These are phyloP conservation scores for Notothenia coriiceps DNA, from an alignment of 2,113 vertebrate species.

Conservation along the genomic window DNA sequence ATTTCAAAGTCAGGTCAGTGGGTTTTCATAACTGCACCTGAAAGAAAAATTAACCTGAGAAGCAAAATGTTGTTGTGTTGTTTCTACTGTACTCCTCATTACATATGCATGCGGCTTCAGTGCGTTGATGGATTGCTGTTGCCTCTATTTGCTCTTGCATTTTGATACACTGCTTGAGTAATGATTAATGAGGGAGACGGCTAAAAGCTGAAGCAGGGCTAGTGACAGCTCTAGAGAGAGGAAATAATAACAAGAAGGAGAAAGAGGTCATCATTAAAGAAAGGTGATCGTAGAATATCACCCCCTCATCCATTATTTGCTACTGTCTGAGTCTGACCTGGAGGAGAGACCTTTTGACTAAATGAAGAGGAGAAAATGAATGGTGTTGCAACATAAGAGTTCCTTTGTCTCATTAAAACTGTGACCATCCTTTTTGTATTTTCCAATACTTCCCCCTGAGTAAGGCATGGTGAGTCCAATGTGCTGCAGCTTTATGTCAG, in stretches of 20 bases:
- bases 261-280: conserved; percentile 53
- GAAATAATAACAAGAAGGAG: conserved; percentile 1
- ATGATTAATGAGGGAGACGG: conserved; percentile 46
- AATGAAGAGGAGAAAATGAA: conserved; percentile 22
- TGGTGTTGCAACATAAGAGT: conserved; percentile 28
- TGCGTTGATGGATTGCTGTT: conserved; percentile 64
- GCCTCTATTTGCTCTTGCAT: conserved; percentile 29
- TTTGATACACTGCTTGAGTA: conserved; percentile 51
- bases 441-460: conserved; percentile 43
- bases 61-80: conserved; percentile 49
- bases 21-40: conserved; percentile 50
- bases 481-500: conserved; percentile 44
- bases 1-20: conserved; percentile 53
- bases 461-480: conserved; percentile 23
- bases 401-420: conserved; percentile 56
- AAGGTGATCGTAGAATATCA: conserved; percentile 40
- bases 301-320: conserved; percentile 58
- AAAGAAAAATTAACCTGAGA: conserved; percentile 52
- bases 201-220: conserved; percentile 33
- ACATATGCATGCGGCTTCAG: conserved; percentile 39
- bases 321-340: conserved; percentile 40
- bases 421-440: conserved; percentile 41
- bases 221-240: conserved; percentile 34
- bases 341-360: conserved; percentile 28
- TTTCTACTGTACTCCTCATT: conserved; percentile 51